These are phyloP conservation scores for Fulica atra DNA, from an alignment of 2,113 vertebrate genomes.

Conservation along the genomic window DNA sequence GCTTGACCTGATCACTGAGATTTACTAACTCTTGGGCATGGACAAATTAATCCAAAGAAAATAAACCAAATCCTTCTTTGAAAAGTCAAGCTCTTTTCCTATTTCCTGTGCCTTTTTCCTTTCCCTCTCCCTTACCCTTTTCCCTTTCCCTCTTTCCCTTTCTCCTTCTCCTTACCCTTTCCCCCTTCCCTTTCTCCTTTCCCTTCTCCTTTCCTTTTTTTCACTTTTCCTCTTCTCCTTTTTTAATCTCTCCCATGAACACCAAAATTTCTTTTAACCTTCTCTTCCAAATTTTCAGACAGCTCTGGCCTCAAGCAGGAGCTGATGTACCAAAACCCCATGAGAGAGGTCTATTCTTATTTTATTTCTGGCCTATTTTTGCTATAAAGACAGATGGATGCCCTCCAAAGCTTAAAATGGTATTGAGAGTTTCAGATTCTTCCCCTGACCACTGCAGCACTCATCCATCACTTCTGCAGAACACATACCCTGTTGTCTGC, in stretches of 20 bases:
- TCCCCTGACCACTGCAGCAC: neutral
- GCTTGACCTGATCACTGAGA: neutral
- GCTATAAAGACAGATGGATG: neutral
- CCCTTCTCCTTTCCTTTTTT: too few species aligned
- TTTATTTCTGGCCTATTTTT: slow-evolving; percentile 21
- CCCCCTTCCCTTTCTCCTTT: neutral
- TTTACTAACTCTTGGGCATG: neutral
- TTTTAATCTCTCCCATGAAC: neutral
- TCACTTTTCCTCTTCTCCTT: neutral
- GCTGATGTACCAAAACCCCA: neutral
- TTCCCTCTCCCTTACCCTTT: neutral
- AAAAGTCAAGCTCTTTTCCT: neutral
- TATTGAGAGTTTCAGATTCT: neutral
- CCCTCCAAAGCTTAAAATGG: neutral
- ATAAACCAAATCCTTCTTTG: neutral
- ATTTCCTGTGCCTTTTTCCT: too few species aligned
- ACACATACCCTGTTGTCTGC: neutral
- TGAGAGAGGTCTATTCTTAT: slow-evolving; percentile 36
- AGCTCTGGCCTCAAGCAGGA: neutral
- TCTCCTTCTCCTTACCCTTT: neutral
- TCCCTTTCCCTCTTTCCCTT: neutral
- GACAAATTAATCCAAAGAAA: neutral
- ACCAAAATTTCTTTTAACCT: slow-evolving; percentile 10
- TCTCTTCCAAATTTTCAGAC: neutral
- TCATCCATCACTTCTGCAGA: neutral